phyloP scores from a whole-genome alignment of 2,888 invertebrate species.

The Amphiduros pacificus region DNA sequence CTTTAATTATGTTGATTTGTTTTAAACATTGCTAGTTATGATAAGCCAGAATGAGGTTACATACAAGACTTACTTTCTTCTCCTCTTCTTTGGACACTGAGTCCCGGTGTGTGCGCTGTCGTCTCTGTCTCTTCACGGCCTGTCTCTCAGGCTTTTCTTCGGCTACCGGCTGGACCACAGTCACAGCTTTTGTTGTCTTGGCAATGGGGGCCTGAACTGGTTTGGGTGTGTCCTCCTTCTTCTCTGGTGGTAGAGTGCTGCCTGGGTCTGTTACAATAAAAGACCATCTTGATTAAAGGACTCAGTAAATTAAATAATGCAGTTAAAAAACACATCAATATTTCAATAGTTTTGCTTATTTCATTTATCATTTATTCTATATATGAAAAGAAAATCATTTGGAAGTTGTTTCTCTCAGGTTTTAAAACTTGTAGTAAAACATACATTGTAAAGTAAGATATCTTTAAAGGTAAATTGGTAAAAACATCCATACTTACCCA shows the following conservation, averaged over 20 bases:
- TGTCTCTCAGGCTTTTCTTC: conserved; percentile 37
- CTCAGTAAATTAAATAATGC: no score
- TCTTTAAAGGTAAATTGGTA: neutral
- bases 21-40: no score
- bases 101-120: conserved; percentile 44
- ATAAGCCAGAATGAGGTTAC: no score
- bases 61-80: conserved; percentile 36
- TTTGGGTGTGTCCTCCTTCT: conserved; percentile 1
- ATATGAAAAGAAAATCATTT: neutral
- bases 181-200: neutral
- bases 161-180: conserved; percentile 14
- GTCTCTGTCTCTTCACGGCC: conserved; percentile 44
- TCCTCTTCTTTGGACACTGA: conserved; percentile 44
- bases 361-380: neutral
- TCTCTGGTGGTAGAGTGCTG: neutral
- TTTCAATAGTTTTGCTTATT: no score
- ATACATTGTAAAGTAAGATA: neutral
- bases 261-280: neutral
- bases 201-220: neutral
- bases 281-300: no score
- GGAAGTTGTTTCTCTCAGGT: neutral
- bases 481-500: conserved; percentile 62
- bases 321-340: no score
- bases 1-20: no score
- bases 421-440: neutral